These are phyloP conservation scores for Scaptomyza flava DNA, from an alignment of 2,888 invertebrate genomes.

Conservation along the genomic window DNA sequence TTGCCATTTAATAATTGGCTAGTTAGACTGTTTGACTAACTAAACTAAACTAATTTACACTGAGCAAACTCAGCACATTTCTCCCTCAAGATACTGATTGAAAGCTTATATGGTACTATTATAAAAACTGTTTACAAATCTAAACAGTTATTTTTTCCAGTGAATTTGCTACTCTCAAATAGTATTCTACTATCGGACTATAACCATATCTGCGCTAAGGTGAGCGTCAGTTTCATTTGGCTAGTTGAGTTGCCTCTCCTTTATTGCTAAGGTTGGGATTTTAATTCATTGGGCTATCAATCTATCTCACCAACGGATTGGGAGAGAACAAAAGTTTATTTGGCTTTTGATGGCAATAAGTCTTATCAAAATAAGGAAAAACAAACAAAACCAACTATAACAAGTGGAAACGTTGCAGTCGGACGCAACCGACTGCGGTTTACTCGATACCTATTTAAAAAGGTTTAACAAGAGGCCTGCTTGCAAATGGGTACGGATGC, in stretches of 20 bases:
- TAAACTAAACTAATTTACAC: constrained; percentile 22
- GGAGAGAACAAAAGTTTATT: neutral
- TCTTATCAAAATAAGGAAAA: neutral
- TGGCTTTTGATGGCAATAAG: neutral
- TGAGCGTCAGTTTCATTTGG: neutral
- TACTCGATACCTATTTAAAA: too few species aligned
- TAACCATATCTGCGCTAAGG: neutral
- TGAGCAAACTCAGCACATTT: neutral
- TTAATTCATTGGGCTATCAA: constrained; percentile 4
- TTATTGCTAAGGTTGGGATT: neutral
- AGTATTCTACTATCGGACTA: neutral
- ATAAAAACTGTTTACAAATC: too few species aligned
- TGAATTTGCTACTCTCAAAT: neutral
- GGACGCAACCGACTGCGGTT: too few species aligned
- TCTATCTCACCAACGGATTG: neutral
- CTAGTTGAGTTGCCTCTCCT: neutral
- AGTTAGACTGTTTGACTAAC: constrained; percentile 23
- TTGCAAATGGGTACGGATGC: too few species aligned
- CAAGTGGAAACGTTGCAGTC: too few species aligned
- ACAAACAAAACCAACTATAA: neutral
- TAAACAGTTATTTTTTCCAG: neutral
- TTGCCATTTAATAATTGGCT: constrained; percentile 23
- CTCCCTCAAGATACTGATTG: too few species aligned
- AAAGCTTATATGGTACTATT: too few species aligned
- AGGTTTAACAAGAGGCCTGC: too few species aligned